Conservation (phyloP, 2,113 vertebrate species). For the Steatornis caripensis region DNA sequence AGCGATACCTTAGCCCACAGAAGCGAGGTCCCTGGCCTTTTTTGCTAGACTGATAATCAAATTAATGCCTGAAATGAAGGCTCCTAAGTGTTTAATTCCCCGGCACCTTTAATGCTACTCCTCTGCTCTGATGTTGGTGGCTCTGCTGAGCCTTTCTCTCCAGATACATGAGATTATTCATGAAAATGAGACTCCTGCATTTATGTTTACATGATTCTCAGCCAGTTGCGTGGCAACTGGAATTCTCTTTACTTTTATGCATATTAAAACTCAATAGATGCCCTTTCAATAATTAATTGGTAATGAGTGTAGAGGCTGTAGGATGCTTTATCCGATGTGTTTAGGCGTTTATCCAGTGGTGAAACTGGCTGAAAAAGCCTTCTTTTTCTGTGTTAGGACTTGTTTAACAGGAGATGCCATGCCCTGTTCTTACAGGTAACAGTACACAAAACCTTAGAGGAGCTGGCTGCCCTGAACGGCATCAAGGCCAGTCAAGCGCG, state of each 20-base stretch:
- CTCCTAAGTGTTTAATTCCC: not conserved
- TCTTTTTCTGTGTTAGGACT: not conserved
- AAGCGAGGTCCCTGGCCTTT: not conserved
- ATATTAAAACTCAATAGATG: conserved; percentile 25
- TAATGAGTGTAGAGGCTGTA: not conserved
- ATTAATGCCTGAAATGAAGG: not conserved
- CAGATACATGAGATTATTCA: not conserved
- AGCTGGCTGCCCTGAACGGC: not conserved
- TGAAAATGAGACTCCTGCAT: not conserved
- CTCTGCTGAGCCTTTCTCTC: not conserved
- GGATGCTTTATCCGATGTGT: not conserved
- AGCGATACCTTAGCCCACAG: not conserved
- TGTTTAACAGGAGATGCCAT: not conserved
- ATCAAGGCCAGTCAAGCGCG: not conserved
- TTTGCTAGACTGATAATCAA: not conserved
- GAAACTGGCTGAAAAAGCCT: not conserved
- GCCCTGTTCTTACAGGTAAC: not conserved
- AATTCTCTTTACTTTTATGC: conserved; percentile 48
- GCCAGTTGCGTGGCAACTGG: conserved; percentile 46
- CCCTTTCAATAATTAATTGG: conserved; percentile 59
- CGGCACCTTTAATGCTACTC: not conserved
- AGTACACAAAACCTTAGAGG: not conserved
- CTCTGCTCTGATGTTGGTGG: not conserved
- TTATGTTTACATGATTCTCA: conserved; percentile 24
- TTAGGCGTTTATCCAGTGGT: not conserved